Base-by-base conservation (phyloP, 2,797 vertebrate species). In the Sebastolobus alascanus region DNA sequence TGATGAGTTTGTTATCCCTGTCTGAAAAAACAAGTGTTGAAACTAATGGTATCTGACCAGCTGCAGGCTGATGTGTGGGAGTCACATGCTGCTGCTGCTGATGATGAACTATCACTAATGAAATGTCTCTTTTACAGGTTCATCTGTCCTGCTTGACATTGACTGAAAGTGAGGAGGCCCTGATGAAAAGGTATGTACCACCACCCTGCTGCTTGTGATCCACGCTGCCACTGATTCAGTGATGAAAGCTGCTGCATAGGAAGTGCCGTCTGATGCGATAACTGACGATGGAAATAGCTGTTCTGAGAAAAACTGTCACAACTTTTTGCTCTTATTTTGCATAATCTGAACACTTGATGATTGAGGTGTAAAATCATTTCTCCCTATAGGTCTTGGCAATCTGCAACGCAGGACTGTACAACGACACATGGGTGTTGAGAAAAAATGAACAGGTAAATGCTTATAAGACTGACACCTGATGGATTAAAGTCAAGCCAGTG, bases 221-320 rank as follows among this genome's bases (percentile, higher is more conserved):
- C 0, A 20, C 0, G 1, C 46, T 77, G 1, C 5, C 8, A 2
- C 1, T 1, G 7, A 5, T 82, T 93, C 92, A 11, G 60, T 93
- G 95, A 95, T 86, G 93, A 95, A 84, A 94, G 90, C 58, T 37
- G 84, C 91, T 94, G 81, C 76, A 93, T 96, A 95, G 95, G 95
- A 96, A 95, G 94, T 95, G 94, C 95, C 92, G 94, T 96, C 95
- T 93, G 90, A 96, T 95, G 94, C 94, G 94, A 96, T 71, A 95
- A 95, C 95, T 96, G 95, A 94, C 92, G 94, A 95, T 90, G 71
- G 71, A 2, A 76, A 89, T 29, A 90, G 89, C 92, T 80, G 61
- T 79, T 92, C 93, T 94, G 94, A 95, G 90, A 93, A 82, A 67
- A 12, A 0, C 1, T 8, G 1, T 14, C 0, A 2, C 25, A 2